Percentiles rank a stretch among this genome's conserved stretches.
phyloP scores from a whole-genome alignment of 2,113 vertebrate genomes.

The Daphoenositta chrysoptera region DNA sequence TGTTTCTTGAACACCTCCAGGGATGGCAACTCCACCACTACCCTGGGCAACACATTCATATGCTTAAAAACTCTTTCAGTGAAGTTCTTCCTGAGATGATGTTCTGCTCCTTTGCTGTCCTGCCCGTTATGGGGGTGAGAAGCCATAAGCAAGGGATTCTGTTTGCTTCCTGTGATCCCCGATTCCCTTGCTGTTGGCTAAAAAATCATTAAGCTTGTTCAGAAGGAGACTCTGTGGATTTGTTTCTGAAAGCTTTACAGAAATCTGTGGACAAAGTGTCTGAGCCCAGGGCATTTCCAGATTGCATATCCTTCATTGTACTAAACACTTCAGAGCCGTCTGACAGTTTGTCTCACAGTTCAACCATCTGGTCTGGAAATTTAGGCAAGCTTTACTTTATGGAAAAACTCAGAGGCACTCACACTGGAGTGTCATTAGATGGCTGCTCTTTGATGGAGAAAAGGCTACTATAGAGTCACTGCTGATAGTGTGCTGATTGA shows the following conservation, averaged over 20 bases:
- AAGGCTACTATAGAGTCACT: neutral
- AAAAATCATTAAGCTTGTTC: neutral
- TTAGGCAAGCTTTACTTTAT: neutral
- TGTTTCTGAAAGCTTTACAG: neutral
- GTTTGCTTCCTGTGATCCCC: neutral
- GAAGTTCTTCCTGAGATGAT: neutral
- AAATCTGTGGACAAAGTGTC: neutral
- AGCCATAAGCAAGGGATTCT: neutral
- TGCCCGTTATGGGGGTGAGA: neutral
- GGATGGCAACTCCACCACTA: neutral
- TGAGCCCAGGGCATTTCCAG: conserved; percentile 26
- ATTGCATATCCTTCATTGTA: conserved; percentile 34
- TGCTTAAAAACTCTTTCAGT: neutral
- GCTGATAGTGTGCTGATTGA: neutral
- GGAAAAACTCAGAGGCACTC: neutral
- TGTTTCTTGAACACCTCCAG: neutral
- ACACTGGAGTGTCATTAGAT: neutral
- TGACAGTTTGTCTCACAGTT: conserved; percentile 21
- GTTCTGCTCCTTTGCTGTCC: conserved; percentile 15
- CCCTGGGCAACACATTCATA: neutral
- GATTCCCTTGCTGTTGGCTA: neutral
- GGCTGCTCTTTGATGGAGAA: conserved; percentile 2
- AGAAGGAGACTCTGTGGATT: neutral
- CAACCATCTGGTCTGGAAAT: conserved; percentile 31
- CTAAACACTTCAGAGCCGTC: conserved; percentile 23